These are phyloP conservation scores for Heliconius charithonia DNA, from an alignment of 2,888 invertebrate genomes.

Conservation along the genomic window DNA sequence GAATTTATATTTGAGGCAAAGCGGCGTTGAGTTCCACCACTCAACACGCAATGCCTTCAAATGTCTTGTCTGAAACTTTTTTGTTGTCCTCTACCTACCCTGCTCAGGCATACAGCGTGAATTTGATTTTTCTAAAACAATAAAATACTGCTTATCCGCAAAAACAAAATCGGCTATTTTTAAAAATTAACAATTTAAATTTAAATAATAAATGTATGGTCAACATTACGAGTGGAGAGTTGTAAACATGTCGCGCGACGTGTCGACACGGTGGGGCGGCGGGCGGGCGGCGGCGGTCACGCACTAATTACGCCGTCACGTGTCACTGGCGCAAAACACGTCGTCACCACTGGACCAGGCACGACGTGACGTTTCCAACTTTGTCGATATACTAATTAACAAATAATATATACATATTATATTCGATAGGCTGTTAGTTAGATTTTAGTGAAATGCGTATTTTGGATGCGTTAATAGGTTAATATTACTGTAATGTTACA, in stretches of 20 bases:
- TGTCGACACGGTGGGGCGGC: conserved; percentile 57
- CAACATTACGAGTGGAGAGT: conserved; percentile 50
- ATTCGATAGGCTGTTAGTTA: conserved; percentile 6
- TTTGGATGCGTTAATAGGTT: background rate
- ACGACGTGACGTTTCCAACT: conserved; percentile 39
- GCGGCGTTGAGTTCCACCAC: too few species aligned
- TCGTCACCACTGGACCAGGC: conserved; percentile 54
- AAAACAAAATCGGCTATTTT: too few species aligned
- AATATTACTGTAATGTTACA: background rate
- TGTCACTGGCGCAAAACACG: conserved; percentile 74
- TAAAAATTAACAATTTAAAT: background rate
- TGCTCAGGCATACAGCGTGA: background rate
- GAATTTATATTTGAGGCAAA: too few species aligned
- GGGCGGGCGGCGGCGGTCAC: conserved; percentile 63
- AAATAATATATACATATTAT: conserved; percentile 28
- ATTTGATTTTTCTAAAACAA: too few species aligned
- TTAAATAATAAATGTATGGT: conserved; percentile 25
- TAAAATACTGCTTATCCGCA: too few species aligned
- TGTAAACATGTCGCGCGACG: conserved; percentile 55
- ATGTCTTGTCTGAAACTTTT: too few species aligned
- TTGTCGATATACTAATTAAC: conserved; percentile 48
- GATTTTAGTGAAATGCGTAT: background rate
- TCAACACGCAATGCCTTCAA: too few species aligned
- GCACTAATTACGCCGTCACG: conserved; percentile 79
- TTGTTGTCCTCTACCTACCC: too few species aligned